These are phyloP conservation scores for Phyllostomus discolor DNA, from an alignment of 2,113 vertebrate genomes.

Conservation along the genomic window DNA sequence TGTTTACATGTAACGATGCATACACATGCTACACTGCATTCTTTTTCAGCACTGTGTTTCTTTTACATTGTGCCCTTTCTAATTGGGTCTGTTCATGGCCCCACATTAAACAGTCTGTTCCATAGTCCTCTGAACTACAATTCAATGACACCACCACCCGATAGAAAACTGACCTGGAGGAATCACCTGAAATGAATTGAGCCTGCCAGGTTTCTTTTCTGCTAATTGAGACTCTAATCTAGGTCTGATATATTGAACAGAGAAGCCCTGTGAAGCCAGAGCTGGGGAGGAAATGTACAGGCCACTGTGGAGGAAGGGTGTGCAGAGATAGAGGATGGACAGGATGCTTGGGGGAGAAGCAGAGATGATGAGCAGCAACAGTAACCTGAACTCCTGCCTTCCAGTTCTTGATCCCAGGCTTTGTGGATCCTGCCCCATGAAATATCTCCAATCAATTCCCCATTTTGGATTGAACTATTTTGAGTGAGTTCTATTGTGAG, in stretches of 20 bases:
- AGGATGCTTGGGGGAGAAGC: neutral
- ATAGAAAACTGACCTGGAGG: neutral
- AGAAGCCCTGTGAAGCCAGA: neutral
- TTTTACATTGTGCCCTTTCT: neutral
- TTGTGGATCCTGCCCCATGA: neutral
- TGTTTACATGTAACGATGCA: neutral
- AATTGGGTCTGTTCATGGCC: neutral
- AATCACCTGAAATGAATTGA: neutral
- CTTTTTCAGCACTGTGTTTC: neutral
- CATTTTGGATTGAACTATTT: neutral
- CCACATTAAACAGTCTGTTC: neutral
- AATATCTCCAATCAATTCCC: neutral
- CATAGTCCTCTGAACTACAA: neutral
- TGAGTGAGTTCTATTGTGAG: neutral
- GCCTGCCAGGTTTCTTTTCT: neutral
- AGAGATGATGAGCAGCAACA: neutral
- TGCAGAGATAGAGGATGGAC: neutral
- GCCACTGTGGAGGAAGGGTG: neutral
- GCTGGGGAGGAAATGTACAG: fast-evolving
- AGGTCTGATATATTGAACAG: neutral
- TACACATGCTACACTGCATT: neutral
- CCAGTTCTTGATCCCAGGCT: neutral
- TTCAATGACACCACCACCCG: neutral
- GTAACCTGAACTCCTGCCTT: neutral
- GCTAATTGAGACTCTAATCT: neutral